phyloP scores from a whole-genome alignment of 2,888 invertebrate genomes.

The Plusia festucae region DNA sequence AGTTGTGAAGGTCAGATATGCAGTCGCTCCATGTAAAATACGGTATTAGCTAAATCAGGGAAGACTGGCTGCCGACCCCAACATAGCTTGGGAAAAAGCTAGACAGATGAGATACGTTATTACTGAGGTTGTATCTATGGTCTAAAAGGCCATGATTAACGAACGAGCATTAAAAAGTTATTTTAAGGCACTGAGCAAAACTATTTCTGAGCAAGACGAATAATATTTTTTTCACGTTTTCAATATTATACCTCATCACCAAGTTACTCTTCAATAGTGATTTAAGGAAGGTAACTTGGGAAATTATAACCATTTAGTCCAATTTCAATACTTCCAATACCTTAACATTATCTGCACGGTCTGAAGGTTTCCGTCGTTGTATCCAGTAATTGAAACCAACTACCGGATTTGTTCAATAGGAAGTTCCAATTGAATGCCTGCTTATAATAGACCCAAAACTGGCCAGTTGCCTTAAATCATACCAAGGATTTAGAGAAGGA shows the following conservation, averaged over 20 bases:
- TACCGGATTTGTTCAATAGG: conserved; percentile 41
- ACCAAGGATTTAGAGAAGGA: conserved; percentile 20
- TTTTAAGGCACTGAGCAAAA: no score
- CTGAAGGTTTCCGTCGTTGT: conserved; percentile 21
- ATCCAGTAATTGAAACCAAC: conserved; percentile 42
- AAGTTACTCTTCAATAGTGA: neutral
- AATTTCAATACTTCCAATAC: conserved; percentile 20
- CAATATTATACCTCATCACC: neutral
- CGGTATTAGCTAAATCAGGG: no score
- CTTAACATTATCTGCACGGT: conserved; percentile 36
- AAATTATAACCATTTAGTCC: conserved; percentile 15
- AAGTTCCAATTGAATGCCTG: conserved; percentile 47
- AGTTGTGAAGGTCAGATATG: no score
- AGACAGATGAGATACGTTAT: no score
- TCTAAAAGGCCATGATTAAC: no score
- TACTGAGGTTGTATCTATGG: no score
- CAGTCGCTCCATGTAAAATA: no score
- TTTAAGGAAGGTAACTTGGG: neutral
- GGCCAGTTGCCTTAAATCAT: conserved; percentile 41
- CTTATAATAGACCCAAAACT: conserved; percentile 47
- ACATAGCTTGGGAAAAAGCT: no score
- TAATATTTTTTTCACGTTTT: no score
- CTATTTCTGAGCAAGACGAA: no score
- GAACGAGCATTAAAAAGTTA: no score
- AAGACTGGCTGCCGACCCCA: no score